Evolutionary conservation across 2,797 vertebrate genomes (phyloP).

Genomic region (Hephaestus fuliginosus): DNA sequence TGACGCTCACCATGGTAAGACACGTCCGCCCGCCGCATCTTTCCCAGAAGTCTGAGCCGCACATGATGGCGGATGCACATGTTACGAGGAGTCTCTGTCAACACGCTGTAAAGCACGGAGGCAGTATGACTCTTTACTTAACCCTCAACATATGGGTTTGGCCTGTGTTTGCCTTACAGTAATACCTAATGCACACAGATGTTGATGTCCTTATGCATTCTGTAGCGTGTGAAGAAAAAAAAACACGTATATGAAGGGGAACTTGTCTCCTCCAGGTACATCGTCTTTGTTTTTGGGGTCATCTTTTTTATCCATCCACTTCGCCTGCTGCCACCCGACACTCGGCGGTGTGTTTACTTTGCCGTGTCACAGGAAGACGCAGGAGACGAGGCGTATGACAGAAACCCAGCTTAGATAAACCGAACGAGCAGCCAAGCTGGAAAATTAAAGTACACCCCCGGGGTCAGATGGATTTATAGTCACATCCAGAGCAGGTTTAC

Average conservation of each 20-base stretch:
- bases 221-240: conserved; percentile 6
- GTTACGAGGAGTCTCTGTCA: conserved; percentile 21
- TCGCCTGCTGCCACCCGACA: background rate
- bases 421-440: conserved; percentile 8
- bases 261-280: no score
- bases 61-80: background rate
- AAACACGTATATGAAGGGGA: no score
- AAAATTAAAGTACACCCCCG: background rate
- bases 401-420: conserved; percentile 26
- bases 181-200: conserved; percentile 50
- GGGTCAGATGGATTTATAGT: background rate
- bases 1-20: conserved; percentile 98
- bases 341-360: conserved; percentile 16
- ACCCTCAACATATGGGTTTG: conserved; percentile 21
- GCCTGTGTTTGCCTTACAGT: conserved; percentile 45
- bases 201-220: conserved; percentile 19
- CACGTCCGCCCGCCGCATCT: background rate
- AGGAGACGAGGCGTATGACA: conserved; percentile 26
- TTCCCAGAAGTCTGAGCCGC: conserved; percentile 4
- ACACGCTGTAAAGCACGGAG: conserved; percentile 14
- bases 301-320: background rate
- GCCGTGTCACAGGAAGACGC: conserved; percentile 15
- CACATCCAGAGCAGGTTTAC: background rate
- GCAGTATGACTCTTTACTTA: conserved; percentile 29
- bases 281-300: conserved; percentile 10